Percentiles rank a stretch among this genome's conserved stretches.
Conservation (phyloP, 1,140 invertebrate species). For the Lutraria rhynchaena region DNA sequence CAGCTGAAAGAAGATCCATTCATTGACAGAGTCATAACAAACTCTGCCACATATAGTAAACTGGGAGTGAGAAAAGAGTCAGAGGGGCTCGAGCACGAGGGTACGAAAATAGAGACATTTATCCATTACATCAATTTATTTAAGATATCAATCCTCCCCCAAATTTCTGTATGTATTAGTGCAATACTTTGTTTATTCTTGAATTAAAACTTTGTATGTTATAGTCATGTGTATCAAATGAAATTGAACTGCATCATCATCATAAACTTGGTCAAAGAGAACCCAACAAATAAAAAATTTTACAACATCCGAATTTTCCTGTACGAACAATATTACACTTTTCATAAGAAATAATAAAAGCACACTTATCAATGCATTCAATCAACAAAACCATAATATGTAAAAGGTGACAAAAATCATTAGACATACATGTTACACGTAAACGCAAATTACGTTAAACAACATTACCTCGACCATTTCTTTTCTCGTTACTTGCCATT, state of each 20-base stretch:
- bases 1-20: no score
- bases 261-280: no score
- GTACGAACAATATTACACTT: constrained; percentile 6
- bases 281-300: no score
- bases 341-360: neutral
- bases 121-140: neutral
- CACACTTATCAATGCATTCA: neutral
- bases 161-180: neutral
- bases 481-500: constrained; percentile 26
- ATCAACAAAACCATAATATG: no score
- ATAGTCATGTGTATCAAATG: neutral
- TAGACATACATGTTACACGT: no score
- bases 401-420: no score
- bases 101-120: no score
- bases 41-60: no score
- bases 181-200: neutral
- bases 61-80: no score
- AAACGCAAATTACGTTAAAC: neutral
- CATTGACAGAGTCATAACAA: no score
- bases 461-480: constrained; percentile 25
- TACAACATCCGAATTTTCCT: neutral
- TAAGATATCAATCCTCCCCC: neutral
- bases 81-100: no score
- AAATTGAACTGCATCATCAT: neutral
- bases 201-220: neutral